Conservation (phyloP, 2,888 invertebrate genomes). For the Caenorhabditis parvicauda region DNA sequence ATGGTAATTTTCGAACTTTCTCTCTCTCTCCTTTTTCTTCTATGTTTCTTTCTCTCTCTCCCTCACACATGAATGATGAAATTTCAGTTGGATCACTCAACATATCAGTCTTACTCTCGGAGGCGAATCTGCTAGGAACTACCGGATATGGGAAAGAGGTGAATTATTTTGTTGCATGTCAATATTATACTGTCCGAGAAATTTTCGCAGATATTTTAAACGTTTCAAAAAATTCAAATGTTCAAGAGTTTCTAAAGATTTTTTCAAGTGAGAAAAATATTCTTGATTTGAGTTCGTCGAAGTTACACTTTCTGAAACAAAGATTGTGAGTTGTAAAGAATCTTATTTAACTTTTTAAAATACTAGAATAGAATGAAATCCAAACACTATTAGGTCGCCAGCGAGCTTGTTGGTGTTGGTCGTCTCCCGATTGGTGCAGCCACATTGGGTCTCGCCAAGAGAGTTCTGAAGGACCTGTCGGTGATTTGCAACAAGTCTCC, state of each 20-base stretch:
- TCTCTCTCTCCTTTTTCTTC: neutral
- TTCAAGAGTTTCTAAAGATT: too few relatives aligned
- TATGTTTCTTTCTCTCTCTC: neutral
- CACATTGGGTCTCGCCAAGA: slow-evolving; percentile 30
- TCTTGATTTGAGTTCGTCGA: neutral
- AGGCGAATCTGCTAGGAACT: slow-evolving; percentile 24
- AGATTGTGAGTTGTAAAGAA: neutral
- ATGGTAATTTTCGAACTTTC: slow-evolving; percentile 12
- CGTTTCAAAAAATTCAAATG: too few relatives aligned
- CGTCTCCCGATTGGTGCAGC: slow-evolving; percentile 35
- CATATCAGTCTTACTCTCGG: slow-evolving; percentile 18
- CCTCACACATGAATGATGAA: neutral
- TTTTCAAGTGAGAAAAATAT: too few relatives aligned
- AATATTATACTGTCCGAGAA: too few relatives aligned
- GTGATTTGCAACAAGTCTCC: slow-evolving; percentile 33
- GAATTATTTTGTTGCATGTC: neutral
- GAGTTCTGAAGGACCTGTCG: slow-evolving; percentile 31
- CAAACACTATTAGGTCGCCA: slow-evolving; percentile 2
- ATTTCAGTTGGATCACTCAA: slow-evolving; percentile 28
- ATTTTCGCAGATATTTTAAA: too few relatives aligned
- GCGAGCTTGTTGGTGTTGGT: slow-evolving; percentile 28
- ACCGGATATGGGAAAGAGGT: slow-evolving; percentile 24
- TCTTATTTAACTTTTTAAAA: neutral
- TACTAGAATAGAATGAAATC: neutral
- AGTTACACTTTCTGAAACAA: neutral